A percentile compares a stretch with the other conserved stretches of the same genome.
Evolutionary conservation across 1,140 invertebrate species (phyloP).

Genomic region (Whitmania pigra): DNA sequence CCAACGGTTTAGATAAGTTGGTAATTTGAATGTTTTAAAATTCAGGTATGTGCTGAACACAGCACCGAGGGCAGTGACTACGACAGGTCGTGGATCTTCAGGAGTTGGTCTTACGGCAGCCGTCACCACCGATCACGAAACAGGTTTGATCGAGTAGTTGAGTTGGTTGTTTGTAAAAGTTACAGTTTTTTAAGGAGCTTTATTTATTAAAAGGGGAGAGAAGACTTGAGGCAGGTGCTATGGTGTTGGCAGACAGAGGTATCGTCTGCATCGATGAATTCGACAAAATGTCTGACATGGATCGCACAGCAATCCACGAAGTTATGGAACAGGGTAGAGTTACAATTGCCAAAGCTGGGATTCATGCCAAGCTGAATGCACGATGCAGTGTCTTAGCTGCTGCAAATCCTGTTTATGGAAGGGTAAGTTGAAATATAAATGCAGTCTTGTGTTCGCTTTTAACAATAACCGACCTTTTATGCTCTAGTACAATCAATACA

Average conservation of each 20-base stretch:
- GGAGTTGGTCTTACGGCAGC: conserved; percentile 97
- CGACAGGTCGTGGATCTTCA: conserved; percentile 85
- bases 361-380: conserved; percentile 93
- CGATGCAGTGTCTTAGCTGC: conserved; percentile 93
- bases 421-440: conserved; percentile 49
- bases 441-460: conserved; percentile 6
- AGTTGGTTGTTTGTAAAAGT: background rate
- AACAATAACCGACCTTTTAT: conserved; percentile 21
- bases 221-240: conserved; percentile 89
- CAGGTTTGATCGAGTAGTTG: conserved; percentile 46
- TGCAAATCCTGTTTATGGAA: conserved; percentile 97
- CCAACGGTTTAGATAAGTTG: background rate
- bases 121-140: conserved; percentile 87
- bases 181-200: background rate
- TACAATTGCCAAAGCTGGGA: conserved; percentile 95
- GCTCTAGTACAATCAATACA: conserved; percentile 88
- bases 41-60: conserved; percentile 77
- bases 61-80: conserved; percentile 85
- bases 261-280: conserved; percentile 99
- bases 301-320: conserved; percentile 96
- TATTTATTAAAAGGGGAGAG: conserved; percentile 40
- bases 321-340: conserved; percentile 67
- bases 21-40: background rate
- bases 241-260: conserved; percentile 95
- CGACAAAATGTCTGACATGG: conserved; percentile 99